Evolutionary conservation across 2,888 invertebrate species (phyloP).

Genomic region (Drosophila antonietae): DNA sequence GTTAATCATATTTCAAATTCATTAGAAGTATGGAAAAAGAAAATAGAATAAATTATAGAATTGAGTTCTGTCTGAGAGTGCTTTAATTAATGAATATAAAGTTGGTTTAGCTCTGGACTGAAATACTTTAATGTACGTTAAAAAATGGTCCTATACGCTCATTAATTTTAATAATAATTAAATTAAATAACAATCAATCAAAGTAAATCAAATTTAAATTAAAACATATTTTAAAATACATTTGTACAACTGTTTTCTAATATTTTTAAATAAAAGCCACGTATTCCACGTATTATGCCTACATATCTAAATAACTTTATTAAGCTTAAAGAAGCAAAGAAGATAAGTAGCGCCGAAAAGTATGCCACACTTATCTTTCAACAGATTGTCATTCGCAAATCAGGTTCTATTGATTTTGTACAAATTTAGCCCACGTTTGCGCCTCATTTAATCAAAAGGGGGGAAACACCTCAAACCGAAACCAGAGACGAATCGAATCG

Average conservation of each 20-base stretch:
- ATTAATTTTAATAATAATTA: too few relatives aligned
- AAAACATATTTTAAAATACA: too few relatives aligned
- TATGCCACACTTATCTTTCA: constrained; percentile 23
- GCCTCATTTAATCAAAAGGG: constrained; percentile 61
- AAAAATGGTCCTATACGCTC: too few relatives aligned
- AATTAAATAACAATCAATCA: too few relatives aligned
- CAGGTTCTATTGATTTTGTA: constrained; percentile 54
- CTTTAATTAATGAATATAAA: too few relatives aligned
- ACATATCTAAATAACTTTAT: neutral
- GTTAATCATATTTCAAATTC: too few relatives aligned
- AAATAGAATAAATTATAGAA: too few relatives aligned
- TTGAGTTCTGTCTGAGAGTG: too few relatives aligned
- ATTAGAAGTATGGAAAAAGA: too few relatives aligned
- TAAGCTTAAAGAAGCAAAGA: neutral
- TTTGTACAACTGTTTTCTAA: neutral
- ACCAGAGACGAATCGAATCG: constrained; percentile 68
- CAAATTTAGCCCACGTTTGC: constrained; percentile 48
- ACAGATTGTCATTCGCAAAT: neutral
- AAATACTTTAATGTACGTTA: too few relatives aligned
- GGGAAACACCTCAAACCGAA: constrained; percentile 29
- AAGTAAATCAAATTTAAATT: too few relatives aligned
- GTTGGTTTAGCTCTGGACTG: too few relatives aligned
- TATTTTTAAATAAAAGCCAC: neutral
- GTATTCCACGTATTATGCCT: neutral
- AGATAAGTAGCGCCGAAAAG: constrained; percentile 13